Evolutionary conservation across 2,113 vertebrate species (phyloP).

Genomic region (Lycocorax pyrrhopterus): DNA sequence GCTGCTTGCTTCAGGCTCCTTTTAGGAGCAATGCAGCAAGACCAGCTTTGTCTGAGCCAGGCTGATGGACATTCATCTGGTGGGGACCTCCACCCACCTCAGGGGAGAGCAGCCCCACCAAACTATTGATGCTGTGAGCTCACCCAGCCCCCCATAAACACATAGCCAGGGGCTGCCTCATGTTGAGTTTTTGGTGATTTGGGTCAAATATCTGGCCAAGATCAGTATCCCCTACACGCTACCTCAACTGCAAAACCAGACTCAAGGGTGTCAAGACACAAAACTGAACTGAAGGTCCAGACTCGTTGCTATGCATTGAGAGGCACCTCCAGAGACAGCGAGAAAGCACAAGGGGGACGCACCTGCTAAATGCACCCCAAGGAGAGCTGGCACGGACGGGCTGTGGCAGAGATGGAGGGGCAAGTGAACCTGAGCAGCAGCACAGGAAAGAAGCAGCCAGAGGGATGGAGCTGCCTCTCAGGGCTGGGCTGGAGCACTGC

Average conservation of each 20-base stretch:
- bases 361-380: fast-evolving
- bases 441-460: neutral
- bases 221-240: neutral
- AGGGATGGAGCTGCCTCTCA: neutral
- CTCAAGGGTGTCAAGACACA: neutral
- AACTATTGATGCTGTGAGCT: neutral
- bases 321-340: neutral
- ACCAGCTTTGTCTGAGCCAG: neutral
- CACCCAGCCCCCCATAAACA: neutral
- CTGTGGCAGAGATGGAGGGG: fast-evolving
- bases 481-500: neutral
- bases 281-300: neutral
- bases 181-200: neutral
- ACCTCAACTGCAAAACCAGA: neutral
- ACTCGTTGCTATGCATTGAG: fast-evolving
- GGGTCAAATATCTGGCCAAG: neutral
- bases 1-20: neutral
- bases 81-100: neutral
- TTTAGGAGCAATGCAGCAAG: neutral
- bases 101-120: neutral
- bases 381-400: neutral
- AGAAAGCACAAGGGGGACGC: no score
- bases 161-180: neutral
- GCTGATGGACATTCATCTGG: neutral
- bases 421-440: neutral